A percentile compares a stretch with the other conserved stretches of the same genome.
Evolutionary conservation across 2,888 invertebrate species (phyloP).

Genomic region (Agapostemon virescens): DNA sequence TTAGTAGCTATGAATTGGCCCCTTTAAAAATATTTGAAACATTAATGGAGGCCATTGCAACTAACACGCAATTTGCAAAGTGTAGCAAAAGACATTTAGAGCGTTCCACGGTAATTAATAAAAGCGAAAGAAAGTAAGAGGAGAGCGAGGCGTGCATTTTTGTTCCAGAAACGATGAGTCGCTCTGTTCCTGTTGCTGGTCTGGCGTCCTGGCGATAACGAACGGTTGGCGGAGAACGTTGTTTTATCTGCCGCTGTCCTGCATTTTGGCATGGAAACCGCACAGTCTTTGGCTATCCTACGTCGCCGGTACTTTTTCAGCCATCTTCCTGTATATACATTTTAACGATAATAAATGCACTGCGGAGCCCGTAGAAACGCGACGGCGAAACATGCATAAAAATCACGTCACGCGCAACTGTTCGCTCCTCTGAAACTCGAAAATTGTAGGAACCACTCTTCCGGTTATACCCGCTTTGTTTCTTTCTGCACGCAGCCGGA

Average conservation of each 20-base stretch:
- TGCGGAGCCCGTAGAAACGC: not conserved
- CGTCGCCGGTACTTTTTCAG: constrained; percentile 77
- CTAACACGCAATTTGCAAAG: not conserved
- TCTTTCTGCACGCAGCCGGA: constrained; percentile 66
- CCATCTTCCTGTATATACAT: not conserved
- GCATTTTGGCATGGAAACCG: constrained; percentile 79
- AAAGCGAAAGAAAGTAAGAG: not conserved
- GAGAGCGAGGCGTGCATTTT: constrained; percentile 12
- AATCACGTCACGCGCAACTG: not conserved
- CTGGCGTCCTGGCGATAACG: constrained; percentile 77
- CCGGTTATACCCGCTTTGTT: constrained; percentile 9
- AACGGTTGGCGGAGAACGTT: constrained; percentile 80
- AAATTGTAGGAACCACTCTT: not conserved
- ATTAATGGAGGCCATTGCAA: not conserved
- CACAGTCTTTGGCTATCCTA: constrained; percentile 80
- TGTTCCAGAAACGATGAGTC: constrained; percentile 79
- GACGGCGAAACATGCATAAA: not conserved
- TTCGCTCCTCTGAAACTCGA: not conserved
- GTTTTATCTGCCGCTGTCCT: constrained; percentile 79
- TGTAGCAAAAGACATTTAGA: not conserved
- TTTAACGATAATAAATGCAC: constrained; percentile 1
- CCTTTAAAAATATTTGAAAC: not conserved
- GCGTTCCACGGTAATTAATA: not conserved
- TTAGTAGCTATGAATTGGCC: too few relatives aligned
- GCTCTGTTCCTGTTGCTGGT: constrained; percentile 79